These are phyloP conservation scores for Sternotherus odoratus DNA, from an alignment of 2,797 vertebrate species.

Conservation along the genomic window DNA sequence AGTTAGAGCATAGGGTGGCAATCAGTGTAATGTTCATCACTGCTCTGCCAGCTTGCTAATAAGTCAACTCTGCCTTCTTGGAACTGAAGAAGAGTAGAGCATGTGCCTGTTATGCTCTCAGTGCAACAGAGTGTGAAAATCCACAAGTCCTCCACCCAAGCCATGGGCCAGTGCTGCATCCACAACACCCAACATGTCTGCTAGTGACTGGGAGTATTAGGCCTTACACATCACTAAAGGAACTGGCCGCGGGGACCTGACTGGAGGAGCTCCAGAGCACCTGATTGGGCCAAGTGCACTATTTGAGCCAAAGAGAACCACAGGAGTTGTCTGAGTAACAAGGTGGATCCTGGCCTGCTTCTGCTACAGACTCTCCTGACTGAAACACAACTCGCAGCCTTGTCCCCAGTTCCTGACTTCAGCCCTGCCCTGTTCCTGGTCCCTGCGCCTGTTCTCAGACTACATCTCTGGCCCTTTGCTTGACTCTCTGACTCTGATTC, in stretches of 20 bases:
- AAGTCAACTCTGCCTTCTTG: background rate
- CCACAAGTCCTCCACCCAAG: background rate
- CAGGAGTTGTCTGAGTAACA: background rate
- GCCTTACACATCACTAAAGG: background rate
- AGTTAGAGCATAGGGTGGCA: background rate
- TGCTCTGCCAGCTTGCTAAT: constrained; percentile 55
- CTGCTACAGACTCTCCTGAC: background rate
- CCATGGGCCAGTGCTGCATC: background rate
- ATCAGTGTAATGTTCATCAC: constrained; percentile 48
- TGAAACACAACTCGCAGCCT: background rate
- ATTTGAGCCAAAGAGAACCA: background rate
- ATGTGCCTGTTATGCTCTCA: background rate
- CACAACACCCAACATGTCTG: background rate
- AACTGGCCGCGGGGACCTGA: background rate
- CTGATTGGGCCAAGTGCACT: background rate
- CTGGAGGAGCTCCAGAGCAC: background rate
- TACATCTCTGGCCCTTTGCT: too few relatives aligned
- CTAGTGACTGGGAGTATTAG: background rate
- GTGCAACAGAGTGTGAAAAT: background rate
- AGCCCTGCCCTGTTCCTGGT: too few relatives aligned
- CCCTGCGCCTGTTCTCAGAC: background rate
- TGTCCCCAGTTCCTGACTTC: background rate
- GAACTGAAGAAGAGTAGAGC: background rate
- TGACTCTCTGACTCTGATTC: background rate
- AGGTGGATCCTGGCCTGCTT: too few relatives aligned